Percentiles rank a stretch among this genome's conserved stretches.
Evolutionary conservation across 2,113 vertebrate genomes (phyloP).

Genomic region (Poicephalus meyeri): DNA sequence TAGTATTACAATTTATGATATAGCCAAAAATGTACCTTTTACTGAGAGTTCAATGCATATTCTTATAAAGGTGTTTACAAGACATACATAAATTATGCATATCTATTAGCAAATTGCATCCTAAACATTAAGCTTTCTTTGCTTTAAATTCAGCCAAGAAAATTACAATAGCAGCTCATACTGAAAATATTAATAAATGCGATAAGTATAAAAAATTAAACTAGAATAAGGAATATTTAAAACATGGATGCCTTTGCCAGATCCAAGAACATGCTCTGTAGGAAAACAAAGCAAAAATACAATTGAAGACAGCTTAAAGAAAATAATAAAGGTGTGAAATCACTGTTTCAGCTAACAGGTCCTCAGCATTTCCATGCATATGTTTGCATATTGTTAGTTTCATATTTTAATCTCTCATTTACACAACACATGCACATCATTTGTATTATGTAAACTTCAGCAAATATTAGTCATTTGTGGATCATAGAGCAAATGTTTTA

Average conservation of each 20-base stretch:
- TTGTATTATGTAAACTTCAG: constrained; percentile 83
- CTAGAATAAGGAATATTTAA: constrained; percentile 49
- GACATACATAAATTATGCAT: constrained; percentile 19
- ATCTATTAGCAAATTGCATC: constrained; percentile 52
- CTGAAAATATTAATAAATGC: constrained; percentile 37
- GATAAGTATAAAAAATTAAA: constrained; percentile 51
- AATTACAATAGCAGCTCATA: constrained; percentile 1
- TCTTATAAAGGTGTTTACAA: constrained; percentile 43
- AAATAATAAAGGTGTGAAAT: constrained; percentile 76
- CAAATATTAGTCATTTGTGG: constrained; percentile 82
- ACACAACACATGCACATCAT: constrained; percentile 78
- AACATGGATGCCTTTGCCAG: constrained; percentile 55
- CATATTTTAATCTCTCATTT: constrained; percentile 81
- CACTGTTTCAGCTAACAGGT: constrained; percentile 72
- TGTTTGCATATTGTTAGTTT: constrained; percentile 80
- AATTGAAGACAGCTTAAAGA: constrained; percentile 66
- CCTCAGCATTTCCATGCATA: constrained; percentile 68
- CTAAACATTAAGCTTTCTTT: constrained; percentile 20
- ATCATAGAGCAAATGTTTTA: constrained; percentile 82
- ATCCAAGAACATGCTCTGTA: constrained; percentile 36
- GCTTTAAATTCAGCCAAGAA: constrained; percentile 26
- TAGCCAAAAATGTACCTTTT: background rate
- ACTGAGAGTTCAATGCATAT: background rate
- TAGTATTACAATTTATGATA: background rate
- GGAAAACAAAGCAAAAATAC: constrained; percentile 72